phyloP scores from a whole-genome alignment of 2,113 vertebrate species.

The Lampris megalopsis region DNA sequence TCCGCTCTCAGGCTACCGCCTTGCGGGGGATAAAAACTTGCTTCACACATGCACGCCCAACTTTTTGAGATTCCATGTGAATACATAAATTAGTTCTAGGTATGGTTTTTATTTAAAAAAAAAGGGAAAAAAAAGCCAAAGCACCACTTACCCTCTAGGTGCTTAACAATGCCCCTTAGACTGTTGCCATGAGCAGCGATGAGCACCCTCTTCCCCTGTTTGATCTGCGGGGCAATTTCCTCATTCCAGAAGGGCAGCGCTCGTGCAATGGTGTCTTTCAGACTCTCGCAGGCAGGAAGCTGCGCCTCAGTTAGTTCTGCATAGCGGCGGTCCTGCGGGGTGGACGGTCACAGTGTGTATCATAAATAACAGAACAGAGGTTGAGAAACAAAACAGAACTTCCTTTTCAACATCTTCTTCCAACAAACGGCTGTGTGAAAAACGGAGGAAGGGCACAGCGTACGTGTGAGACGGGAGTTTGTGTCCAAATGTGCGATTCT shows the following conservation, averaged over 20 bases:
- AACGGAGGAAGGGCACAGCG: too few relatives aligned
- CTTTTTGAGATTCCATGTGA: too few relatives aligned
- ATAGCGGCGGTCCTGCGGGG: conserved; percentile 87
- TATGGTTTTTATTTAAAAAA: too few relatives aligned
- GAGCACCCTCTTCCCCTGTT: conserved; percentile 89
- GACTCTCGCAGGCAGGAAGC: conserved; percentile 90
- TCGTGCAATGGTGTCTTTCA: conserved; percentile 93
- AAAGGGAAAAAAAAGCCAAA: background rate
- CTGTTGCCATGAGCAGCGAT: conserved; percentile 95
- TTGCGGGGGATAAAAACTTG: too few relatives aligned
- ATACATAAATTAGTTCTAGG: too few relatives aligned
- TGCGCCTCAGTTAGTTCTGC: conserved; percentile 82
- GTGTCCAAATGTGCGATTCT: too few relatives aligned
- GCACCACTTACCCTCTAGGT: conserved; percentile 82
- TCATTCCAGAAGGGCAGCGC: conserved; percentile 93
- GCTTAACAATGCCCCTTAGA: conserved; percentile 92
- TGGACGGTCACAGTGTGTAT: background rate
- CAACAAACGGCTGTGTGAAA: too few relatives aligned
- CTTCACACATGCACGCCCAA: too few relatives aligned
- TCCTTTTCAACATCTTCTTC: background rate
- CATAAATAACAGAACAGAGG: background rate
- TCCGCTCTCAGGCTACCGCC: too few relatives aligned
- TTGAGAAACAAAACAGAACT: background rate
- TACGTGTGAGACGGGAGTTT: too few relatives aligned
- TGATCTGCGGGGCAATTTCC: conserved; percentile 89